A percentile compares a stretch with the other conserved stretches of the same genome.
These are phyloP conservation scores for Drosophila falleni DNA, from an alignment of 2,888 invertebrate genomes.

Conservation along the genomic window DNA sequence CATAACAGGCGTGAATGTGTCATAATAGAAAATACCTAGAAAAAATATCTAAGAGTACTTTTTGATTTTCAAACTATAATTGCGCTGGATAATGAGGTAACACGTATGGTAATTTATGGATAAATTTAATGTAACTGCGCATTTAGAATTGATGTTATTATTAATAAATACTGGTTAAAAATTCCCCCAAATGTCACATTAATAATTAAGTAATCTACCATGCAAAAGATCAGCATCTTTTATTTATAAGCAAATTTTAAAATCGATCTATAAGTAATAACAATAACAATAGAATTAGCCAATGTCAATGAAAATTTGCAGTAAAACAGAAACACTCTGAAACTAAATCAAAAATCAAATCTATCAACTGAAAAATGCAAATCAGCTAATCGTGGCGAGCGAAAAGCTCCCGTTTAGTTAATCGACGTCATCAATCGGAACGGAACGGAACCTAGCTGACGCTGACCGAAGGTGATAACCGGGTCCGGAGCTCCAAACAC, in stretches of 20 bases:
- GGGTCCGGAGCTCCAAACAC: constrained; percentile 39
- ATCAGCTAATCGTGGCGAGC: constrained; percentile 55
- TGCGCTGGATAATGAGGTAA: constrained; percentile 9
- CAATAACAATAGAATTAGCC: background rate
- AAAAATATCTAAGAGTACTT: background rate
- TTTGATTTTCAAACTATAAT: constrained; percentile 3
- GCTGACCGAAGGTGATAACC: constrained; percentile 62
- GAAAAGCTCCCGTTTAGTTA: constrained; percentile 34
- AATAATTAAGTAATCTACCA: background rate
- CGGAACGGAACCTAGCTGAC: constrained; percentile 34
- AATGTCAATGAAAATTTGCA: background rate
- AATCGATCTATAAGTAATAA: background rate
- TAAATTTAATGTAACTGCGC: constrained; percentile 7
- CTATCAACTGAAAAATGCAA: constrained; percentile 27
- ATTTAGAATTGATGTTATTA: background rate
- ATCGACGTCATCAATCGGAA: constrained; percentile 51
- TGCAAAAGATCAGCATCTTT: background rate
- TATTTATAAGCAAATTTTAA: background rate
- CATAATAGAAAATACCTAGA: constrained; percentile 19
- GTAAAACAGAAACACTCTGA: constrained; percentile 7
- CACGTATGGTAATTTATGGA: constrained; percentile 3
- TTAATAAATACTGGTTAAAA: constrained; percentile 6
- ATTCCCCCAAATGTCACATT: background rate
- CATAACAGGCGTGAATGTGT: constrained; percentile 43
- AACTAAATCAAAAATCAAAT: background rate